phyloP scores from a whole-genome alignment of 2,888 invertebrate species.

The Caenorhabditis angaria region DNA sequence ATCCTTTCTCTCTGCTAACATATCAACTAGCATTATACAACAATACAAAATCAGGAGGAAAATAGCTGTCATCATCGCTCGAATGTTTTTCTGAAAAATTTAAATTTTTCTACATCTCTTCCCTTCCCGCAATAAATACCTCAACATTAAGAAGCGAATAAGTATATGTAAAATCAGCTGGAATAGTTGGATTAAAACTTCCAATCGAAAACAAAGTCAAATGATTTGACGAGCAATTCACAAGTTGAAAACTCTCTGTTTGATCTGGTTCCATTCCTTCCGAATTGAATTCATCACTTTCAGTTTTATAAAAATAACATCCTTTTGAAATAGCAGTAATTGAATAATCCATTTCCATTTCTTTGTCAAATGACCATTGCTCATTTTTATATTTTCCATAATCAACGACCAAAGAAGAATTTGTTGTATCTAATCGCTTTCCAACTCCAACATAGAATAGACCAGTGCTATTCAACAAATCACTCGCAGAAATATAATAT shows the following conservation, averaged over 20 bases:
- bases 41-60: conserved; percentile 28
- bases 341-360: conserved; percentile 41
- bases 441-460: conserved; percentile 58
- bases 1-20: conserved; percentile 24
- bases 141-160: conserved; percentile 43
- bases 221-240: conserved; percentile 45
- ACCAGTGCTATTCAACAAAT: conserved; percentile 53
- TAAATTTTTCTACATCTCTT: not conserved
- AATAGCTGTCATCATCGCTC: conserved; percentile 28
- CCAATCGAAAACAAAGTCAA: conserved; percentile 54
- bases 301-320: conserved; percentile 52
- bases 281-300: conserved; percentile 43
- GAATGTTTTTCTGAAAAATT: conserved; percentile 26
- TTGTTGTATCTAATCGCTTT: conserved; percentile 19
- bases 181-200: conserved; percentile 49
- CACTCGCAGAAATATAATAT: conserved; percentile 35
- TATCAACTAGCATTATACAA: conserved; percentile 10
- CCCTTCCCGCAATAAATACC: conserved; percentile 4
- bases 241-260: conserved; percentile 33
- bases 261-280: conserved; percentile 38
- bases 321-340: conserved; percentile 54
- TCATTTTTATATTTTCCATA: conserved; percentile 20
- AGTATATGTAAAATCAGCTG: conserved; percentile 47
- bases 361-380: conserved; percentile 38
- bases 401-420: conserved; percentile 20